Percentiles rank a stretch among this genome's conserved stretches.
These are phyloP conservation scores for Hippocampus abdominalis DNA, from an alignment of 2,113 vertebrate species.

Conservation along the genomic window DNA sequence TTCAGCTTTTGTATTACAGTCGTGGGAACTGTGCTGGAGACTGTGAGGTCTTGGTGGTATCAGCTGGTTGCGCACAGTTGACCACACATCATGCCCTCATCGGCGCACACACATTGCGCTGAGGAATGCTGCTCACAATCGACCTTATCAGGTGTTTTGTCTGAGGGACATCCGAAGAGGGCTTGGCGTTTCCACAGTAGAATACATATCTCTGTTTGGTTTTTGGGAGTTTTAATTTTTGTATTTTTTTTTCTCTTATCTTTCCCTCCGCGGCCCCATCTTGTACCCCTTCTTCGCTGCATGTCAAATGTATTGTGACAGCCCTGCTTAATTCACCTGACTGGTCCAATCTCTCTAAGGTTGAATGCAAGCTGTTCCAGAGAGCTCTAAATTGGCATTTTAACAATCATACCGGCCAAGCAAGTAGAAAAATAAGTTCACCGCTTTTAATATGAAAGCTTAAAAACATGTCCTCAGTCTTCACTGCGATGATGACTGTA, in stretches of 20 bases:
- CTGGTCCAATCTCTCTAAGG: not conserved
- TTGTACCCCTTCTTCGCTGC: not conserved
- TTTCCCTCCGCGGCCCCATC: conserved; percentile 6
- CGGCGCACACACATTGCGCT: conserved; percentile 44
- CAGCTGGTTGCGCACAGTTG: conserved; percentile 35
- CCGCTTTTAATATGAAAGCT: no score
- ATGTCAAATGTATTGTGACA: not conserved
- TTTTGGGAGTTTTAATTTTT: not conserved
- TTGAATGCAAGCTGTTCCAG: not conserved
- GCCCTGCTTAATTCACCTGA: not conserved
- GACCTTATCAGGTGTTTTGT: conserved; percentile 70
- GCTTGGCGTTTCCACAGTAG: conserved; percentile 50
- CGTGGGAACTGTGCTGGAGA: conserved; percentile 9
- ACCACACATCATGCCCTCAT: conserved; percentile 64
- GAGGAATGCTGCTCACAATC: conserved; percentile 65
- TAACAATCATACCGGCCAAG: not conserved
- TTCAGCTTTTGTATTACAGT: conserved; percentile 10
- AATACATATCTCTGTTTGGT: conserved; percentile 27
- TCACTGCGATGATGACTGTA: not conserved
- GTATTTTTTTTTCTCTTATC: conserved; percentile 5
- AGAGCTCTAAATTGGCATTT: not conserved
- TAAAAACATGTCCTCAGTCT: no score
- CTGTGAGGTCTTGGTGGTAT: conserved; percentile 24
- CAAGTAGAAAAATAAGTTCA: not conserved
- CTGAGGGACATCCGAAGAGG: conserved; percentile 64